A percentile compares a stretch with the other conserved stretches of the same genome.
These are phyloP conservation scores for Myopa tessellatipennis DNA, from an alignment of 2,888 invertebrate genomes.

Conservation along the genomic window DNA sequence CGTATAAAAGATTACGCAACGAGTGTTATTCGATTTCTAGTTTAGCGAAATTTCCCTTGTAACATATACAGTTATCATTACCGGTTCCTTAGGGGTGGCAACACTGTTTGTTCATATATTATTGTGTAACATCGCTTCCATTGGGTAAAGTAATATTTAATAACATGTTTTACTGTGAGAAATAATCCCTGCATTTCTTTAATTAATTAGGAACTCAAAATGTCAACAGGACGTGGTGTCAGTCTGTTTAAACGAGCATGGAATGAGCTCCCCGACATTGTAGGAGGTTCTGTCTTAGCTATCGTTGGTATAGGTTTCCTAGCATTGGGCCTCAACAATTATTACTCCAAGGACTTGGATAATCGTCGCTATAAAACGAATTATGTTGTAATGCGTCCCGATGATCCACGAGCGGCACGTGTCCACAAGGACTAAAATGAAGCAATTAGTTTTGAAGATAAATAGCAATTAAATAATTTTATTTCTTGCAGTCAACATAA, in stretches of 20 bases:
- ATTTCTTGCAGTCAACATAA: background rate
- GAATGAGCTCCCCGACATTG: slow-evolving; percentile 79
- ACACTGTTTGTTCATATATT: slow-evolving; percentile 39
- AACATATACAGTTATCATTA: background rate
- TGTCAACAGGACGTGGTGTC: slow-evolving; percentile 59
- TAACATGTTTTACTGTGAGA: background rate
- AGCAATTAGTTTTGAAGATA: background rate
- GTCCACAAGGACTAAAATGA: slow-evolving; percentile 70
- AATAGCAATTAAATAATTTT: background rate
- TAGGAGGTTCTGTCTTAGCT: slow-evolving; percentile 73
- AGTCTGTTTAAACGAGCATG: slow-evolving; percentile 68
- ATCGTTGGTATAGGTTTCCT: slow-evolving; percentile 72
- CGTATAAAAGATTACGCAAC: too few species aligned
- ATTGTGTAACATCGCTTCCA: slow-evolving; percentile 52
- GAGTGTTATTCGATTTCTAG: too few species aligned
- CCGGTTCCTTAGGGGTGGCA: background rate
- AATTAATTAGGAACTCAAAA: slow-evolving; percentile 37
- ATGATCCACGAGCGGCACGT: slow-evolving; percentile 74
- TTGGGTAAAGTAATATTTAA: background rate
- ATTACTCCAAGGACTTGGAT: slow-evolving; percentile 73
- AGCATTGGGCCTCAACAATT: slow-evolving; percentile 69
- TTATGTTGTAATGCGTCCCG: slow-evolving; percentile 76
- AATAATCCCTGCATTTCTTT: background rate
- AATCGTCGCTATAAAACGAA: slow-evolving; percentile 75
- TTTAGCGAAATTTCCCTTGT: too few species aligned